Evolutionary conservation across 2,113 vertebrate species (phyloP), one percentile per base, ranked within the genome.

Genomic region (Cephalopholis sonnerati): DNA sequence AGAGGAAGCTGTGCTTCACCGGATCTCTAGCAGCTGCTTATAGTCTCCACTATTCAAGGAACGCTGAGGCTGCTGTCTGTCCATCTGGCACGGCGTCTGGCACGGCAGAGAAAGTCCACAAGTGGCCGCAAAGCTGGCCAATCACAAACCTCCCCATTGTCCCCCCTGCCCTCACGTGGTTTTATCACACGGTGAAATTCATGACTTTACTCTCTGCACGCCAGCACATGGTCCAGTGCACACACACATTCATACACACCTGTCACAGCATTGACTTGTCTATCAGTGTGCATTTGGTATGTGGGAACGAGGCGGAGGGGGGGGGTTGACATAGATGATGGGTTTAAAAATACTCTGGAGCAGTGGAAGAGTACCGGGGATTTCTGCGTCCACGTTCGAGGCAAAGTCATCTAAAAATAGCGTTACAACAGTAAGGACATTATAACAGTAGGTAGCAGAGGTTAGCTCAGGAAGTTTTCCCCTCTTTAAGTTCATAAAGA

Each of bases 361-460:
- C 58, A 5, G 57, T 85, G 74, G 77, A 85, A 70, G 84, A 82
- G 67, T 75, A 73, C 53, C 1, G 16, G 71, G 73, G 61, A 83
- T 89, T 86, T 90, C 79, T 89, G 80, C 29, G 58, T 62, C 70
- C 72, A 83, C 76, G 84, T 87, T 88, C 12, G 39, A 74, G 67
- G 46, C 91, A 93, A 92, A 92, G 92, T 92, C 88, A 80, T 91
- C 90, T 89, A 91, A 91, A 87, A 89, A 92, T 92, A 94, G 82
- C 18, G 0, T 62, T 76, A 86, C 86, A 88, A 88, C 88, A 89
- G 75, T 73, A 65, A 87, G 70, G 68, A 81, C 85, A 78, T 89
- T 81, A 90, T 62, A 75, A 81, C 71, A 79, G 39, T 69, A 73
- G 75, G 51, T 41, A 70, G n/a, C 24, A 18, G 16, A 71, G 27